Percentiles rank a stretch among this genome's conserved stretches.
phyloP scores from a whole-genome alignment of 2,888 invertebrate species.

The Drosophila maculinotata region DNA sequence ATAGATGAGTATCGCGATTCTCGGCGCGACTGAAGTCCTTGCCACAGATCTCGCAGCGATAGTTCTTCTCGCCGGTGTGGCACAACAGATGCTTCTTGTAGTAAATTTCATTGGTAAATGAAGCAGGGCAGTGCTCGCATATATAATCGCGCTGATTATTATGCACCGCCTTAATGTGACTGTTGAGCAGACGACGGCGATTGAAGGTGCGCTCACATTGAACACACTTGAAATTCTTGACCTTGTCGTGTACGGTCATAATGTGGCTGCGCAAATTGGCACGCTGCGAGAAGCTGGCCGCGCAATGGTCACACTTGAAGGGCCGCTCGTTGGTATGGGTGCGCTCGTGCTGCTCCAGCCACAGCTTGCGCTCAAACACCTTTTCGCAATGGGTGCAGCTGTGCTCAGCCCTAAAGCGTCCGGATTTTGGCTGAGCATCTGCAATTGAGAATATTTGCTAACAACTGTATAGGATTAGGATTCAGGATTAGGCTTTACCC shows the following conservation, averaged over 20 bases:
- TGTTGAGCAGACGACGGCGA: conserved; percentile 88
- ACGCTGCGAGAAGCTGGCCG: conserved; percentile 92
- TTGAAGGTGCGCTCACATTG: conserved; percentile 92
- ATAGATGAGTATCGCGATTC: conserved; percentile 93
- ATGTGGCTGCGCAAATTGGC: conserved; percentile 93
- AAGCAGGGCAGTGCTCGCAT: conserved; percentile 90
- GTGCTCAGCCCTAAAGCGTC: neutral
- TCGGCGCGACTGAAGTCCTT: conserved; percentile 94
- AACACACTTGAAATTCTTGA: conserved; percentile 88
- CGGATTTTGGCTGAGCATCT: neutral
- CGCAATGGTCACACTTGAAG: conserved; percentile 91
- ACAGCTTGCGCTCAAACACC: conserved; percentile 88
- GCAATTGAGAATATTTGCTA: neutral
- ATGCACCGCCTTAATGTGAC: conserved; percentile 92
- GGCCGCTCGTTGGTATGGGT: conserved; percentile 93
- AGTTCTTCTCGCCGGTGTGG: conserved; percentile 92
- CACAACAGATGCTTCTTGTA: conserved; percentile 91
- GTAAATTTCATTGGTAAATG: conserved; percentile 93
- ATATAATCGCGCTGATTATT: conserved; percentile 92
- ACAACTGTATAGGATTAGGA: neutral
- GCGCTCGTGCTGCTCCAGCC: conserved; percentile 92
- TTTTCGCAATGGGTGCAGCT: conserved; percentile 32
- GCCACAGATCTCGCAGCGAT: conserved; percentile 92
- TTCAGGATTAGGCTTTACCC: too few relatives aligned
- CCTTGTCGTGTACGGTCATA: conserved; percentile 91